phyloP scores from a whole-genome alignment of 2,888 invertebrate species.

The Agrenia bidenticulata region DNA sequence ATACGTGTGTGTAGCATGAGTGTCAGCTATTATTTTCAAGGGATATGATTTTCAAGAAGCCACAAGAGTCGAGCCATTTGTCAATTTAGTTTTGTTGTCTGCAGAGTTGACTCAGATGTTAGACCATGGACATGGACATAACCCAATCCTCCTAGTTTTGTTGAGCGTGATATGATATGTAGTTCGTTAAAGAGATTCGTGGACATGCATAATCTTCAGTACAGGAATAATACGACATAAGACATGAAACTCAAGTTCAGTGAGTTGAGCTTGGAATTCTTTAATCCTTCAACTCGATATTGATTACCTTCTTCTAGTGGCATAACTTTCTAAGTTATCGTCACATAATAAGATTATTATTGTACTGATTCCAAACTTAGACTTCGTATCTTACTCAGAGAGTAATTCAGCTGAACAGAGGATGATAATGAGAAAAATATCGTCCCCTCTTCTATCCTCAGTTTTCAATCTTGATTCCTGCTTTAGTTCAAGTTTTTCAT shows the following conservation, averaged over 20 bases:
- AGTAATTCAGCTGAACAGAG: neutral
- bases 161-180: slow-evolving; percentile 1
- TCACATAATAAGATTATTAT: too few species aligned
- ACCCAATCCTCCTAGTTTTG: neutral
- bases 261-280: too few species aligned
- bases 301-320: too few species aligned
- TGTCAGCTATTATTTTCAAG: neutral
- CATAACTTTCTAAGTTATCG: too few species aligned
- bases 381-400: too few species aligned
- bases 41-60: slow-evolving; percentile 5
- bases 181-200: neutral
- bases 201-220: slow-evolving; percentile 12
- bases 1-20: too few species aligned
- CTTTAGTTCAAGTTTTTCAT: too few species aligned
- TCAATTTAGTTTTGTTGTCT: slow-evolving; percentile 5
- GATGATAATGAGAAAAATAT: slow-evolving; percentile 6
- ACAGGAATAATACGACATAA: neutral
- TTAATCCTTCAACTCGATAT: too few species aligned
- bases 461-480: too few species aligned
- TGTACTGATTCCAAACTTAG: too few species aligned
- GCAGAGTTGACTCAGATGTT: neutral
- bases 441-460: neutral
- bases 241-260: too few species aligned
- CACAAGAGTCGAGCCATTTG: slow-evolving; percentile 6
- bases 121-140: slow-evolving; percentile 1